Conservation (phyloP, 1,140 invertebrate genomes). For the Polypedilum vanderplanki region DNA sequence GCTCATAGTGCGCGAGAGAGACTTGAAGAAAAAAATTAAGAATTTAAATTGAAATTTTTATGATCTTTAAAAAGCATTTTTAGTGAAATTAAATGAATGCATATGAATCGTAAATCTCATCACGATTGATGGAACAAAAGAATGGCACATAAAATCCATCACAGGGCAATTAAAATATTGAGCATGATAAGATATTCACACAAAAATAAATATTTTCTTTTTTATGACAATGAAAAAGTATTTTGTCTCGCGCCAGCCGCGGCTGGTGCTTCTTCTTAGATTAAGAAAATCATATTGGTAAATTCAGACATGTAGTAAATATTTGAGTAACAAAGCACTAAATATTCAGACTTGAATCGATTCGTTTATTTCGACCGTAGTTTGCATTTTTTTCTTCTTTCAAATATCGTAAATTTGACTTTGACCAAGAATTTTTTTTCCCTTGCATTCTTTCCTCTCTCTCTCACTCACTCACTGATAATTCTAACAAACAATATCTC, state of each 20-base stretch:
- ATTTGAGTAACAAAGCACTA: constrained; percentile 25
- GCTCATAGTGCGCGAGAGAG: background rate
- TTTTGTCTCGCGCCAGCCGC: background rate
- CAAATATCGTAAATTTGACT: constrained; percentile 26
- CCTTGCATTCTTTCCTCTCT: background rate
- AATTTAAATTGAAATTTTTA: constrained; percentile 23
- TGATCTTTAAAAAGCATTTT: constrained; percentile 21
- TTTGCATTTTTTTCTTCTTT: background rate
- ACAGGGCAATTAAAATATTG: background rate
- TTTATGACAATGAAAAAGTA: background rate
- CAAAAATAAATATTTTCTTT: background rate
- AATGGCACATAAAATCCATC: background rate
- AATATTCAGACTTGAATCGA: background rate
- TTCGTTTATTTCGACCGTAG: background rate
- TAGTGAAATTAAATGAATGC: constrained; percentile 19
- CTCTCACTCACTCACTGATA: no score
- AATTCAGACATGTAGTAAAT: constrained; percentile 25
- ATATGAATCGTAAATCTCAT: constrained; percentile 1
- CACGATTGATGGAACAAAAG: background rate
- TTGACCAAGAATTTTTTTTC: constrained; percentile 26
- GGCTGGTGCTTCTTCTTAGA: constrained; percentile 1
- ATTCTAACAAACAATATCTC: constrained; percentile 24
- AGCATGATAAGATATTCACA: background rate
- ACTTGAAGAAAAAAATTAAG: background rate
- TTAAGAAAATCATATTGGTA: background rate